Conservation (phyloP, 2,888 invertebrate species). For the Scaptomyza caliginosa region DNA sequence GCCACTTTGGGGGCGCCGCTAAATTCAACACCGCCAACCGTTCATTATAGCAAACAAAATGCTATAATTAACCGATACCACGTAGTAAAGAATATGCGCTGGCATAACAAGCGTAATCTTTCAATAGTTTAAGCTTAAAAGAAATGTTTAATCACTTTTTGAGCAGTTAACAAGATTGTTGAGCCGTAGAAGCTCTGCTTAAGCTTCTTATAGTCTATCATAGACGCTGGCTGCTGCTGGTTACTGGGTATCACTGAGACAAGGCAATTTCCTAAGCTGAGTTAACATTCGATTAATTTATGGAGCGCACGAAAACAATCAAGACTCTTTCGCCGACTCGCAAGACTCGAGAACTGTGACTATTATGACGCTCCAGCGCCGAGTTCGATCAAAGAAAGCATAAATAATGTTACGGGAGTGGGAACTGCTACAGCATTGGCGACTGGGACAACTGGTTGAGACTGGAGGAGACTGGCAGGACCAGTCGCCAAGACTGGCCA, state of each 20-base stretch:
- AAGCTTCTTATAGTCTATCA: not conserved
- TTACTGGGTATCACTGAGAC: constrained; percentile 17
- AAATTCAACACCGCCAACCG: constrained; percentile 65
- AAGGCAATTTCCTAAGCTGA: constrained; percentile 60
- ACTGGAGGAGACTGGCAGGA: constrained; percentile 40
- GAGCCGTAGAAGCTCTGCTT: too few relatives aligned
- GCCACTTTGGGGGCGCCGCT: constrained; percentile 60
- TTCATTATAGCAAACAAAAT: constrained; percentile 65
- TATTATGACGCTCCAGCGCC: constrained; percentile 75
- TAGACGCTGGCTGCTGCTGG: not conserved
- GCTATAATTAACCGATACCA: constrained; percentile 65
- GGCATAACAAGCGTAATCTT: not conserved
- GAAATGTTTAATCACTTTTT: too few relatives aligned
- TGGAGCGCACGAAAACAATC: constrained; percentile 70
- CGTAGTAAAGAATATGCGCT: constrained; percentile 1
- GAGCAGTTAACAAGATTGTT: too few relatives aligned
- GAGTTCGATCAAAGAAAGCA: constrained; percentile 78
- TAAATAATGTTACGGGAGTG: constrained; percentile 68
- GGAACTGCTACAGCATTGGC: constrained; percentile 4
- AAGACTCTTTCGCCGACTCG: constrained; percentile 19
- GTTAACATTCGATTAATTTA: constrained; percentile 69
- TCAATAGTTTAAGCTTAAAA: too few relatives aligned
- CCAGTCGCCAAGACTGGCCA: constrained; percentile 39
- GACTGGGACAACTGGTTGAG: constrained; percentile 47
- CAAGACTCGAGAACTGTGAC: constrained; percentile 38